Conservation (phyloP, 1,140 invertebrate species). For the Ridgeia piscesae region DNA sequence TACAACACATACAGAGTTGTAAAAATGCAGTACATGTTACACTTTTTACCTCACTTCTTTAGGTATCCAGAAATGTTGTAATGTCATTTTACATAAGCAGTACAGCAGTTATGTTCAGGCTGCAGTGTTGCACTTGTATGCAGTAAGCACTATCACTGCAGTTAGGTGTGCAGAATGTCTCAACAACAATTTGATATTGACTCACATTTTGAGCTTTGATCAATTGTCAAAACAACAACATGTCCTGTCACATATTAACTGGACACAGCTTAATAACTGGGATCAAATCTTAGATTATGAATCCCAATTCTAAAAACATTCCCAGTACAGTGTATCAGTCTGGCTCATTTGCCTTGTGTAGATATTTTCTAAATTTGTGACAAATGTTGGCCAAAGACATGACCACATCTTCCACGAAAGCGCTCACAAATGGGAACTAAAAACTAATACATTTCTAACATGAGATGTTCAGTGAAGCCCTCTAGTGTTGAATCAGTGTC, state of each 20-base stretch:
- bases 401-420: not conserved
- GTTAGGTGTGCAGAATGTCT: no score
- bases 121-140: no score
- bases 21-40: no score
- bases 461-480: not conserved
- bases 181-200: not conserved
- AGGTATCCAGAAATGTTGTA: not conserved
- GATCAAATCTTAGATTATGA: not conserved
- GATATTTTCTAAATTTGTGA: not conserved
- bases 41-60: not conserved
- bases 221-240: not conserved
- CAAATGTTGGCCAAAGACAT: not conserved
- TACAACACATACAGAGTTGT: not conserved
- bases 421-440: not conserved
- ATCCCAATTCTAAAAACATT: no score
- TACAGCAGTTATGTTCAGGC: no score
- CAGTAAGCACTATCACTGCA: no score
- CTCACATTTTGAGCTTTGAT: not conserved
- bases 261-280: not conserved
- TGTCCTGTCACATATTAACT: not conserved
- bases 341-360: not conserved
- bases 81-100: not conserved
- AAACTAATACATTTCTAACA: not conserved
- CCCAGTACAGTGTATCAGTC: not conserved
- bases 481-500: not conserved